Conservation (phyloP, 2,113 vertebrate genomes). For the Coreoperca whiteheadi region DNA sequence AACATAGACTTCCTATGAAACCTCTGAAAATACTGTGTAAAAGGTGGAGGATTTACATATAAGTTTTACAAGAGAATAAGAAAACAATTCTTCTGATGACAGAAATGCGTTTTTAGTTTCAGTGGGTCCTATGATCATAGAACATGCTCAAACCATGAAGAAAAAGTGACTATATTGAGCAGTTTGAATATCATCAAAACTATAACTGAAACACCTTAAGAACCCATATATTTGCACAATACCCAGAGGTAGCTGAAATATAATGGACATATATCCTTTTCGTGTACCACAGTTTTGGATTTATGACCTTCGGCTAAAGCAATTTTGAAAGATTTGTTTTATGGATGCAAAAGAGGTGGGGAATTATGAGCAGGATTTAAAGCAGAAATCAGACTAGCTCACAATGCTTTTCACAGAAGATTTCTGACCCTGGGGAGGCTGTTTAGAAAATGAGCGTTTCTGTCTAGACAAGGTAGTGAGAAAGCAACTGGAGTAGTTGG, state of each 20-base stretch:
- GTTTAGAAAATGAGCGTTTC: constrained; percentile 42
- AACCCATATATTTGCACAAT: constrained; percentile 22
- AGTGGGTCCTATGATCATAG: constrained; percentile 12
- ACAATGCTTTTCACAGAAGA: constrained; percentile 44
- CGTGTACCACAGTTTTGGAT: constrained; percentile 26
- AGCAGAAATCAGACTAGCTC: constrained; percentile 5
- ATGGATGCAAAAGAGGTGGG: constrained; percentile 34
- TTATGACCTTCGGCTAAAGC: constrained; percentile 28
- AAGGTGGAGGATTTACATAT: background rate
- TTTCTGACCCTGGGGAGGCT: constrained; percentile 39
- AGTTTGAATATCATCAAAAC: constrained; percentile 10
- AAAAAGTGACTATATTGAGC: constrained; percentile 16
- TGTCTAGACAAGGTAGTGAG: constrained; percentile 67
- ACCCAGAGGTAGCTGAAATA: constrained; percentile 20
- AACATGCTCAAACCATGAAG: constrained; percentile 5
- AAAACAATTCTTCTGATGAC: background rate
- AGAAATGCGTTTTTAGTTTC: background rate
- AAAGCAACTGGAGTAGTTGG: constrained; percentile 52
- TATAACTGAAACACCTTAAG: background rate
- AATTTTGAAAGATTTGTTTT: constrained; percentile 28
- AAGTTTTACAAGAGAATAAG: constrained; percentile 9
- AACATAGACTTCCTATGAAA: background rate
- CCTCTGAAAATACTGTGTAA: background rate
- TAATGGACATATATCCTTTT: constrained; percentile 18
- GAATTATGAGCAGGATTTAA: constrained; percentile 28